Evolutionary conservation across 2,797 vertebrate genomes (phyloP), one percentile per base, ranked within the genome.

Genomic region (Thunnus albacares): DNA sequence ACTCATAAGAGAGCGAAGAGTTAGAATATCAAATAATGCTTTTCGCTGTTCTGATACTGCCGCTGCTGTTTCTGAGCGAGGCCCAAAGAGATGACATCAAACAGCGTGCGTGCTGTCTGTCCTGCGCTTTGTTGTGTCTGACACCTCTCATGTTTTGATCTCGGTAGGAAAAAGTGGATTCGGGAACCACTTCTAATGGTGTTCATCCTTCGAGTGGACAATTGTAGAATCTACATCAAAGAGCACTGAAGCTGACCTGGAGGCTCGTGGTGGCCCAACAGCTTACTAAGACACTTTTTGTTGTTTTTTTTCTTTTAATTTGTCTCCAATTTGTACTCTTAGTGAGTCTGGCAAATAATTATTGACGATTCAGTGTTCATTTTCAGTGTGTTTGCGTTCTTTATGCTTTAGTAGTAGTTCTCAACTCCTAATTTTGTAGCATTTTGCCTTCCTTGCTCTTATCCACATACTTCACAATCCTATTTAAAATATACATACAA

Each of bases 111-210:
- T 18, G 33, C 70, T 28, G 20, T 60, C 53, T 58, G 30, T 45
- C 5, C 33, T 22, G 56, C 22, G 43, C 43, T 80, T 67, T 68
- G 59, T 63, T 77, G 71, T 38, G 28, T 77, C 51, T 41, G 51
- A 73, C 66, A 51, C 63, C 22, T 67, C 57, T 18, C 51, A 3
- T 47, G 28, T 79, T 81, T 82, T 86, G 72, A 85, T 76, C 63
- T 60, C 12, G 14, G 66, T n/a, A 17, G 22, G 18, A 38, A 71
- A 41, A 58, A 57, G 26, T 64, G 56, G 41, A 76, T 38, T 8
- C 63, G 60, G 30, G 57, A 75, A 62, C 38, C 77, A 58, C 63
- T 18, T 57, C 24, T 14, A 28, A 57, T 57, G 17, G 3, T 9
- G 20, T 56, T 28, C 38, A 13, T 57, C 41, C 15, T 69, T 70